Base-by-base conservation (phyloP, 2,113 vertebrate genomes). In the Ophthalmolycus amberensis region DNA sequence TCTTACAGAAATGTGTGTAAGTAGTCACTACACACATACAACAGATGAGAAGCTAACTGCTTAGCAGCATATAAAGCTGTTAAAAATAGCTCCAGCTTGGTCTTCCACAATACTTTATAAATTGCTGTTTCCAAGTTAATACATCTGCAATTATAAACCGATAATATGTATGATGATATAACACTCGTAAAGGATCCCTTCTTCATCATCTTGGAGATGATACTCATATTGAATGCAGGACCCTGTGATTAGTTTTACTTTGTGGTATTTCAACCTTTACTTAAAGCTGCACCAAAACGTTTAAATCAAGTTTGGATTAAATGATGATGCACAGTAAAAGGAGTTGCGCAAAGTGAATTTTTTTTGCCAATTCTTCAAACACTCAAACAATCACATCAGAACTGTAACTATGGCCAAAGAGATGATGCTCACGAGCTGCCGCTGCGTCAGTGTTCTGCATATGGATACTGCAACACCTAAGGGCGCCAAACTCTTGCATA, bases 371-470 rank as follows among this genome's bases (percentile, higher is more conserved):
- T n/a, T n/a, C n/a, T n/a, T n/a, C 25, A 25, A 25, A 25, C 25
- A 25, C 25, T 25, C 70, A 75, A 64, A 74, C 22, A 75, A 34
- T 56, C 6, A 6, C 37, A 79, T 67, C 37, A 42, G 67, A 38
- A 27, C 22, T 32, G 48, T 32, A 71, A 66, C 58, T 60, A 15
- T 29, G 54, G 74, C 44, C 65, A 12, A 2, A 68, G 14, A 11
- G 48, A 29, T 20, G 68, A 82, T 68, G 77, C 37, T 63, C 44
- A 75, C 80, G 82, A 77, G 75, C 71, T 82, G 75, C 70, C 2
- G 9, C 64, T 66, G 71, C 69, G 69, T 70, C 80, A 59, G 87
- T 50, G 0, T 54, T 80, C 66, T 80, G 63, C 72, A 81, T 77
- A 75, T 59, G 75, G 72, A 59, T 56, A 6, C 12, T 56, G 34